Base-by-base conservation (phyloP, 1,140 invertebrate species). In the Aphelenchoides avenae region DNA sequence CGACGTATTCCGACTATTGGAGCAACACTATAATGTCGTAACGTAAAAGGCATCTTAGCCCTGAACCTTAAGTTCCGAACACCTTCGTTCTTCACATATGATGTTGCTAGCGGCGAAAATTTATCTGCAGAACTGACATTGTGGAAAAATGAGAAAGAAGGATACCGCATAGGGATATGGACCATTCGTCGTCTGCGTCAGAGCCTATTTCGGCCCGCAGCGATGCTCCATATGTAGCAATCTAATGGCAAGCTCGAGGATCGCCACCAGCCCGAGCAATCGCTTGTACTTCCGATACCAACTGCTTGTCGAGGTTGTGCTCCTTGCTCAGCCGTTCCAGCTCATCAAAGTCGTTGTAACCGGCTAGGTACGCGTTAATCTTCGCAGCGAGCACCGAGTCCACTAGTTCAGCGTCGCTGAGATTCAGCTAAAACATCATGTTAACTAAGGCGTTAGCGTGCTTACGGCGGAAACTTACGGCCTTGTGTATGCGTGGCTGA, bases 181-280 rank as follows among this genome's bases (percentile, higher is more conserved):
- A n/a, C n/a, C n/a, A n/a, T n/a, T n/a, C n/a, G n/a, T n/a, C n/a
- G n/a, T n/a, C n/a, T n/a, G n/a, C n/a, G n/a, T n/a, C n/a, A n/a
- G n/a, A n/a, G n/a, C n/a, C n/a, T n/a, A n/a, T n/a, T n/a, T n/a
- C n/a, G n/a, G n/a, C n/a, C n/a, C n/a, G n/a, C n/a, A n/a, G n/a
- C n/a, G n/a, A n/a, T n/a, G n/a, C n/a, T n/a, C n/a, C n/a, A n/a
- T 47, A 29, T 53, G 7, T 37, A 15, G 7, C 24, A 7, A 5
- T 36, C 42, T 49, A 69, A 66, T 71, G 68, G 30, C 68, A 71
- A 20, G 48, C 52, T n/a, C 68, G 54, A n/a, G 71, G 70, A 52
- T 74, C 70, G 6, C 71, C 73, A 20, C 71, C 71, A 9, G 55
- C 44, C 11, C 52, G 30, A n/a, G 73, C 72, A 54, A 75, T 75